Evolutionary conservation across 2,797 vertebrate species (phyloP).

Genomic region (Dromococcyx pavoninus): DNA sequence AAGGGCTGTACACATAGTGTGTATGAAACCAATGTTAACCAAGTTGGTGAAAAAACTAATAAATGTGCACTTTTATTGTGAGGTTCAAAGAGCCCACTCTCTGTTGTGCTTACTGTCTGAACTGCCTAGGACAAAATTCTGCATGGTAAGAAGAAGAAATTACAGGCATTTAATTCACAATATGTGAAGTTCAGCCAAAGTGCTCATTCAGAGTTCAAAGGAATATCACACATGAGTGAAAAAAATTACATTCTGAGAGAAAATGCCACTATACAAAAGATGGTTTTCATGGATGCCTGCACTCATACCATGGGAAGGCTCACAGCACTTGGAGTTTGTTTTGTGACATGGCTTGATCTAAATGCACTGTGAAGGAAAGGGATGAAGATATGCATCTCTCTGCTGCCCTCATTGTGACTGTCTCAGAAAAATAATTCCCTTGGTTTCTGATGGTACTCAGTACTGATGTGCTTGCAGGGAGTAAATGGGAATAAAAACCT

Average conservation of each 20-base stretch:
- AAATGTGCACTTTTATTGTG: background rate
- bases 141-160: constrained; percentile 52
- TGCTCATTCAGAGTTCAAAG: constrained; percentile 64
- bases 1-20: background rate
- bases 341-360: constrained; percentile 65
- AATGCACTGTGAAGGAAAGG: constrained; percentile 61
- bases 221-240: constrained; percentile 65
- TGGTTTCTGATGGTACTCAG: background rate
- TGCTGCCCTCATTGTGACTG: constrained; percentile 37
- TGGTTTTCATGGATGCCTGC: constrained; percentile 68
- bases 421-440: background rate
- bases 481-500: background rate
- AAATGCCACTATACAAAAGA: constrained; percentile 63
- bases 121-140: constrained; percentile 25
- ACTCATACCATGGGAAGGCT: constrained; percentile 66
- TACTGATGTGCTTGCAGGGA: background rate
- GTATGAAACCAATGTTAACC: background rate
- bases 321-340: constrained; percentile 60
- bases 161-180: constrained; percentile 34
- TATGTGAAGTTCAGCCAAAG: constrained; percentile 58
- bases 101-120: constrained; percentile 2
- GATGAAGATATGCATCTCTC: constrained; percentile 64
- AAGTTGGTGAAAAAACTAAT: background rate
- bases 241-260: constrained; percentile 64
- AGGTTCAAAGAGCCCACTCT: background rate